These are phyloP conservation scores for Clarias batrachus DNA, from an alignment of 2,113 vertebrate genomes.

Conservation along the genomic window DNA sequence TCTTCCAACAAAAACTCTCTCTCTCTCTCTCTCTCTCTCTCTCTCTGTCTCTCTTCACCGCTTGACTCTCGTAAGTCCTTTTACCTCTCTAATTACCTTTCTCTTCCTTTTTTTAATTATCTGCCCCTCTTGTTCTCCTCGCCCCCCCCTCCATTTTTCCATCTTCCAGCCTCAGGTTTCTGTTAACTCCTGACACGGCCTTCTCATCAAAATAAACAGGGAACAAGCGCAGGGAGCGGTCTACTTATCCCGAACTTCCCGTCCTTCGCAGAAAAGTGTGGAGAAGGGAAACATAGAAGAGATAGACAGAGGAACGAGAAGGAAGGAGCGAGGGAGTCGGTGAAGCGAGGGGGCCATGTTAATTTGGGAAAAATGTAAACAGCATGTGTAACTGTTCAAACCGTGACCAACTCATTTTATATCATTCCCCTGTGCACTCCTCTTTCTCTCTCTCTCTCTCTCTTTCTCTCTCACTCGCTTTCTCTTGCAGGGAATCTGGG, in stretches of 20 bases:
- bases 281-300: conserved; percentile 55
- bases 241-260: conserved; percentile 44
- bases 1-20: conserved; percentile 38
- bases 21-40: conserved; percentile 14
- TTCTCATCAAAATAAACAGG: conserved; percentile 56
- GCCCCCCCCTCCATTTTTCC: conserved; percentile 53
- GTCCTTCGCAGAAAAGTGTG: conserved; percentile 43
- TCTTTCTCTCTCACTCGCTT: conserved; percentile 63
- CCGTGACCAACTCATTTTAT: conserved; percentile 84
- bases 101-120: conserved; percentile 72
- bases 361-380: conserved; percentile 86
- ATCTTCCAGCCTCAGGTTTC: conserved; percentile 61
- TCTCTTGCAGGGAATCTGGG: conserved; percentile 66
- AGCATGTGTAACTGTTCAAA: conserved; percentile 86
- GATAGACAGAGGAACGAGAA: conserved; percentile 58
- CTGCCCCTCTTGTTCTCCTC: conserved; percentile 51
- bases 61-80: conserved; percentile 14
- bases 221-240: conserved; percentile 42
- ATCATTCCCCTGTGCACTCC: conserved; percentile 70
- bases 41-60: conserved; percentile 8
- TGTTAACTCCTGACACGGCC: conserved; percentile 55
- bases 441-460: conserved; percentile 57
- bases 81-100: conserved; percentile 69
- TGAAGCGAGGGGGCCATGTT: conserved; percentile 80
- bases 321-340: conserved; percentile 61